Conservation (phyloP, 1,140 invertebrate genomes). For the Drosophila pseudoobscura region DNA sequence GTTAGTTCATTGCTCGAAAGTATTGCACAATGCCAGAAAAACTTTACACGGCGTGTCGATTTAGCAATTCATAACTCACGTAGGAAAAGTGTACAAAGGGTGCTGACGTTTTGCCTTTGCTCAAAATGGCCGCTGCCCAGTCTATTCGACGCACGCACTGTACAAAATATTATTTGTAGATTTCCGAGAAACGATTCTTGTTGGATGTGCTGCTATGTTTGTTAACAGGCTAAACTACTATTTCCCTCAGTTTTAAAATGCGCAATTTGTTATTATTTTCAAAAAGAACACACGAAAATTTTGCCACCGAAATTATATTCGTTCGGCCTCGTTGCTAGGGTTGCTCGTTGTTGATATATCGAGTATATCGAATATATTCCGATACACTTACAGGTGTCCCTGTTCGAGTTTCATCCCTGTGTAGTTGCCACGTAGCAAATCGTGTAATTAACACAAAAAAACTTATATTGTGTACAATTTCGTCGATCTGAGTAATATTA, state of each 20-base stretch:
- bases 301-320: slow-evolving; percentile 59
- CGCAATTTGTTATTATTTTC: slow-evolving; percentile 44
- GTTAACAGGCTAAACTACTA: not conserved
- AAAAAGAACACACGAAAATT: slow-evolving; percentile 54
- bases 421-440: too few species aligned
- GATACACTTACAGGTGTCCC: too few species aligned
- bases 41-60: not conserved
- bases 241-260: not conserved
- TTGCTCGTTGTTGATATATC: not conserved
- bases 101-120: slow-evolving; percentile 72
- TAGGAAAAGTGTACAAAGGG: slow-evolving; percentile 36
- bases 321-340: slow-evolving; percentile 53
- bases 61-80: slow-evolving; percentile 28
- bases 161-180: slow-evolving; percentile 5
- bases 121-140: slow-evolving; percentile 70
- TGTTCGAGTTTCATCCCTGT: too few species aligned
- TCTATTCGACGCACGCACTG: slow-evolving; percentile 35
- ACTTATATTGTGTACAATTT: too few species aligned
- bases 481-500: too few species aligned
- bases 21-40: too few species aligned
- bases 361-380: too few species aligned
- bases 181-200: too few species aligned
- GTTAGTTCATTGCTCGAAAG: too few species aligned
- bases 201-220: not conserved
- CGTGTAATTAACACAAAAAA: too few species aligned